Percentiles rank a stretch among this genome's conserved stretches.
These are phyloP conservation scores for Gari tellinella DNA, from an alignment of 2,888 invertebrate species.

Conservation along the genomic window DNA sequence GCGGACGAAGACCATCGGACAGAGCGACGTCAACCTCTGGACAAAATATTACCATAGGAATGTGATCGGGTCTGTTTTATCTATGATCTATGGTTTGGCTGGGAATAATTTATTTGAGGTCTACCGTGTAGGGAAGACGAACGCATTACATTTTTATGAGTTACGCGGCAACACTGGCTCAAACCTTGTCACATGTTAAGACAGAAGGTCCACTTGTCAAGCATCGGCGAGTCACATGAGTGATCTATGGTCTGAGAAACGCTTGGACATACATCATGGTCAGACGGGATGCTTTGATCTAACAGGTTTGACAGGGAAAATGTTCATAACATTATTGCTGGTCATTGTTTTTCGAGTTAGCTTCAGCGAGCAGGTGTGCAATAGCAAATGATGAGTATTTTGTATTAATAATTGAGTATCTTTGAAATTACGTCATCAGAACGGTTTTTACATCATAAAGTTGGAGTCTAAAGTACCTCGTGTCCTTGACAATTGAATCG, in stretches of 20 bases:
- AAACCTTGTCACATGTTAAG: constrained; percentile 52
- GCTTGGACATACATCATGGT: constrained; percentile 53
- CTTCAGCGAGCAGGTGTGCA: constrained; percentile 18
- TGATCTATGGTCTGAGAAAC: constrained; percentile 55
- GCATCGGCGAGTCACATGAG: constrained; percentile 34
- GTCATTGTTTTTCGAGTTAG: constrained; percentile 43
- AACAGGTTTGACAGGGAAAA: constrained; percentile 47
- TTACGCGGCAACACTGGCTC: constrained; percentile 34
- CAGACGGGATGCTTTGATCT: constrained; percentile 55
- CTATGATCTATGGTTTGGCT: constrained; percentile 1
- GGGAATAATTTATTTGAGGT: constrained; percentile 20
- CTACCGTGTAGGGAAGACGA: constrained; percentile 24
- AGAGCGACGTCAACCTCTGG: too few relatives aligned
- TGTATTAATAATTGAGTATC: too few relatives aligned
- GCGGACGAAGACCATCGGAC: too few relatives aligned
- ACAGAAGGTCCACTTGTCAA: constrained; percentile 51
- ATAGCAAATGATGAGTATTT: constrained; percentile 7
- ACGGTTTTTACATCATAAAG: too few relatives aligned
- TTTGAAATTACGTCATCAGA: too few relatives aligned
- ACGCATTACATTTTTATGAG: constrained; percentile 47
- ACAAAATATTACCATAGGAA: too few relatives aligned
- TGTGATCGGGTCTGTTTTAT: too few relatives aligned
- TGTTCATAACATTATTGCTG: constrained; percentile 58
- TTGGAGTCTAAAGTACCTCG: too few relatives aligned
- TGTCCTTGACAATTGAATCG: too few relatives aligned